Evolutionary conservation across 2,797 vertebrate genomes (phyloP).

Genomic region (Myotis findleyi): DNA sequence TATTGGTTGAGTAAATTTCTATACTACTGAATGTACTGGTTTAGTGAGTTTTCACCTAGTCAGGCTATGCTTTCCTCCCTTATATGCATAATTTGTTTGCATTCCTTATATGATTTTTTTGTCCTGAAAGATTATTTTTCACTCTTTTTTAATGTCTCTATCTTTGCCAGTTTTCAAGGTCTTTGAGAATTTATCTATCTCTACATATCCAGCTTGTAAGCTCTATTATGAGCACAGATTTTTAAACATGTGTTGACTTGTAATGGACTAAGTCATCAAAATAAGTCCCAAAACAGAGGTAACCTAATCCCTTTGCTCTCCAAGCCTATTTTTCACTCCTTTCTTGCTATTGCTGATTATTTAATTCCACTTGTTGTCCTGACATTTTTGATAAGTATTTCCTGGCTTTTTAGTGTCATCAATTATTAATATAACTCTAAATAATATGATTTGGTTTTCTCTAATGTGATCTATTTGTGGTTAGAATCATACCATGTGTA

Average conservation of each 20-base stretch:
- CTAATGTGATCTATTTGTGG: neutral
- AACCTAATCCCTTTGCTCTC: neutral
- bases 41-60: neutral
- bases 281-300: neutral
- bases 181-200: neutral
- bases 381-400: neutral
- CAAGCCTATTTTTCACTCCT: neutral
- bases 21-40: neutral
- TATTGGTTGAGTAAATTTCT: neutral
- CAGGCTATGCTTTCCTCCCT: neutral
- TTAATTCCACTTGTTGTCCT: neutral
- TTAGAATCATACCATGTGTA: neutral
- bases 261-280: neutral
- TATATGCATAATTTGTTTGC: neutral
- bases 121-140: neutral
- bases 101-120: neutral
- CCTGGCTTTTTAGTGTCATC: neutral
- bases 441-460: neutral
- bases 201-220: neutral
- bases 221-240: neutral
- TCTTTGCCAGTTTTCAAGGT: neutral
- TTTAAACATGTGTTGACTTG: neutral
- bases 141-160: neutral
- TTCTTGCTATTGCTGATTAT: neutral
- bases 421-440: slow-evolving; percentile 5